phyloP scores from a whole-genome alignment of 2,888 invertebrate species.

The Actias luna region DNA sequence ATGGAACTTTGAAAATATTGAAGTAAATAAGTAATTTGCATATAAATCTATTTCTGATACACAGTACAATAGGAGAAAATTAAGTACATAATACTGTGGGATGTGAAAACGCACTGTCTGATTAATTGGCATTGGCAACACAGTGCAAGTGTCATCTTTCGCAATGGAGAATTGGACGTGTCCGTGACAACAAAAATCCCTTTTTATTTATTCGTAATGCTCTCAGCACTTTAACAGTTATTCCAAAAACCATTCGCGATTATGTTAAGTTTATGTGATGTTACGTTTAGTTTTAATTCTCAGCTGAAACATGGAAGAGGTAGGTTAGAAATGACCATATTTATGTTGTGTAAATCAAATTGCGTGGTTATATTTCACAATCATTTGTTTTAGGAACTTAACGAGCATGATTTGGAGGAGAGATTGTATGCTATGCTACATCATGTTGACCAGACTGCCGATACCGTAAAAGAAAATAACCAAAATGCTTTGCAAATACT shows the following conservation, averaged over 20 bases:
- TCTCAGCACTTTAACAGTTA: constrained; percentile 61
- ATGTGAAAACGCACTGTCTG: not conserved
- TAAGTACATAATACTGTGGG: no score
- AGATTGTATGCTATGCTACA: constrained; percentile 75
- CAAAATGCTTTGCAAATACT: constrained; percentile 43
- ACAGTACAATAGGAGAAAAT: no score
- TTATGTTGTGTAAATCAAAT: constrained; percentile 63
- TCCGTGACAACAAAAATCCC: constrained; percentile 62
- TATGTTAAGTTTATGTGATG: constrained; percentile 72
- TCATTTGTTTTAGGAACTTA: constrained; percentile 67
- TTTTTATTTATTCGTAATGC: constrained; percentile 72
- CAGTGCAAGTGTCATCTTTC: constrained; percentile 41
- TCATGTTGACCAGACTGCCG: constrained; percentile 67
- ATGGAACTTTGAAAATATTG: no score
- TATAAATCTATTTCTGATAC: no score
- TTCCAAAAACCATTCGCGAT: constrained; percentile 62
- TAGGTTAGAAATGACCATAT: constrained; percentile 61
- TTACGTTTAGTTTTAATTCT: constrained; percentile 64
- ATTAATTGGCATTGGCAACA: constrained; percentile 11
- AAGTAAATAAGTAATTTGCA: no score
- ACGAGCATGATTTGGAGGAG: constrained; percentile 75
- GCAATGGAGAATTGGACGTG: constrained; percentile 74
- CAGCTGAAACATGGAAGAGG: constrained; percentile 76
- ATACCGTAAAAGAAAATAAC: constrained; percentile 43
- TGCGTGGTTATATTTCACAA: constrained; percentile 32